Percentiles rank a stretch among this genome's conserved stretches.
These are phyloP conservation scores for Ciona savignyi DNA, from an alignment of 23 tunicate genomes.

Conservation along the genomic window DNA sequence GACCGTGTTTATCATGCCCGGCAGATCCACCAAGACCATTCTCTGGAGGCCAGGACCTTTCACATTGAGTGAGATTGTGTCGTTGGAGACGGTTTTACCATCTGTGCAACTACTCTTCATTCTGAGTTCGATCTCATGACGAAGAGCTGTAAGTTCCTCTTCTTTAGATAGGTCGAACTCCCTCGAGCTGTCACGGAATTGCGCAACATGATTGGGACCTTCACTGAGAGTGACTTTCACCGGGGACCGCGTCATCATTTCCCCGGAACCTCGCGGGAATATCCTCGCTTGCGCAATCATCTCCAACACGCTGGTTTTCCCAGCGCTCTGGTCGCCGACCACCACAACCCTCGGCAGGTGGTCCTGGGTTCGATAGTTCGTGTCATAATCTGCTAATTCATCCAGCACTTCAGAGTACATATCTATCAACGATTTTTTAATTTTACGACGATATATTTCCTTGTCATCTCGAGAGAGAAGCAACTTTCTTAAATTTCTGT, in stretches of 20 bases:
- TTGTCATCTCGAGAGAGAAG: constrained; percentile 88
- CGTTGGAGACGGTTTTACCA: constrained; percentile 78
- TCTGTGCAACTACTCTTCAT: constrained; percentile 81
- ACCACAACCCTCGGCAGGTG: constrained; percentile 93
- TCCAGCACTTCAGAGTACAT: constrained; percentile 97
- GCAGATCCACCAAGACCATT: constrained; percentile 99
- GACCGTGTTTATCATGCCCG: constrained; percentile 95
- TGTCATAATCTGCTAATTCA: constrained; percentile 88
- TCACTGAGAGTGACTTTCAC: constrained; percentile 98
- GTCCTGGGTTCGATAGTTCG: constrained; percentile 72
- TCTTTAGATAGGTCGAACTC: constrained; percentile 84
- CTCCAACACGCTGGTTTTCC: constrained; percentile 96
- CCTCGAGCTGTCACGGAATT: constrained; percentile 79
- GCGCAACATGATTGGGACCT: constrained; percentile 93
- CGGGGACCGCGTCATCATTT: constrained; percentile 99
- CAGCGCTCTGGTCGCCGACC: constrained; percentile 98
- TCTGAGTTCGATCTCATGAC: constrained; percentile 89
- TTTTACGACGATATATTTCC: constrained; percentile 72
- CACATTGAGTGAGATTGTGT: constrained; percentile 80
- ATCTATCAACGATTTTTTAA: constrained; percentile 88
- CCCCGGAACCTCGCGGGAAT: constrained; percentile 96
- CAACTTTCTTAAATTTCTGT: constrained; percentile 55
- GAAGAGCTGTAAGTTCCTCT: constrained; percentile 51
- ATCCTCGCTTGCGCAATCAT: constrained; percentile 95
- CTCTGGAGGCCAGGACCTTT: constrained; percentile 96